phyloP scores from a whole-genome alignment of 2,113 vertebrate genomes.

The Planiliza haematocheilus region DNA sequence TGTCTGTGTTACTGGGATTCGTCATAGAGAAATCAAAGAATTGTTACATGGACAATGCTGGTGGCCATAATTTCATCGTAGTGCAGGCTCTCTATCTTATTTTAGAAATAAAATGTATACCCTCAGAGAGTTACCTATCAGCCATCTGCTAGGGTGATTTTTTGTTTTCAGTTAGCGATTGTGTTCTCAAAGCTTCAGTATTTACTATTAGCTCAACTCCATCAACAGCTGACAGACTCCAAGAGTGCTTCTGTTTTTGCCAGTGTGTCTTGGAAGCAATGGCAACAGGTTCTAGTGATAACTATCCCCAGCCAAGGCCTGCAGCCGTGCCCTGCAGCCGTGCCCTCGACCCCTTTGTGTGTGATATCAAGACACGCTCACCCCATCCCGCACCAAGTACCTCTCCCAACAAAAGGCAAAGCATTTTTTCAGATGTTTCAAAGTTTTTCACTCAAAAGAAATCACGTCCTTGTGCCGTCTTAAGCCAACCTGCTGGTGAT shows the following conservation, averaged over 20 bases:
- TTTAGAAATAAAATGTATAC: conserved; percentile 58
- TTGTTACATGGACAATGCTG: conserved; percentile 76
- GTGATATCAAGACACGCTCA: conserved; percentile 64
- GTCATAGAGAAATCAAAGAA: conserved; percentile 82
- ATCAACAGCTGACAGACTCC: conserved; percentile 63
- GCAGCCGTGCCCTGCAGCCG: conserved; percentile 51
- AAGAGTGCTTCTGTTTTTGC: conserved; percentile 62
- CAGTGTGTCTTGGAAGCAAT: conserved; percentile 60
- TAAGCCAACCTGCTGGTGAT: conserved; percentile 53
- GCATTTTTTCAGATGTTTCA: conserved; percentile 55
- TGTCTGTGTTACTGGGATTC: conserved; percentile 79
- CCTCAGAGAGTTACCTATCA: conserved; percentile 61
- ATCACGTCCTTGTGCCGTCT: conserved; percentile 42
- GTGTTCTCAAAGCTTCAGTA: conserved; percentile 54
- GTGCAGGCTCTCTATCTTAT: conserved; percentile 74
- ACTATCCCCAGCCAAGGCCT: conserved; percentile 72
- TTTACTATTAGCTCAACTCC: conserved; percentile 47
- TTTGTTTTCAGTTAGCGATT: conserved; percentile 55
- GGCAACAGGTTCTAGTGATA: conserved; percentile 69
- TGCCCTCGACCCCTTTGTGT: conserved; percentile 60
- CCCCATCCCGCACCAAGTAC: conserved; percentile 40
- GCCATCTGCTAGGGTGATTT: conserved; percentile 61
- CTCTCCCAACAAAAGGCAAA: conserved; percentile 59
- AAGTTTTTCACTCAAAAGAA: conserved; percentile 38
- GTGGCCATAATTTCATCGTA: conserved; percentile 65